Conservation (phyloP, 2,797 vertebrate genomes). For the Acrocephalus scirpaceus region DNA sequence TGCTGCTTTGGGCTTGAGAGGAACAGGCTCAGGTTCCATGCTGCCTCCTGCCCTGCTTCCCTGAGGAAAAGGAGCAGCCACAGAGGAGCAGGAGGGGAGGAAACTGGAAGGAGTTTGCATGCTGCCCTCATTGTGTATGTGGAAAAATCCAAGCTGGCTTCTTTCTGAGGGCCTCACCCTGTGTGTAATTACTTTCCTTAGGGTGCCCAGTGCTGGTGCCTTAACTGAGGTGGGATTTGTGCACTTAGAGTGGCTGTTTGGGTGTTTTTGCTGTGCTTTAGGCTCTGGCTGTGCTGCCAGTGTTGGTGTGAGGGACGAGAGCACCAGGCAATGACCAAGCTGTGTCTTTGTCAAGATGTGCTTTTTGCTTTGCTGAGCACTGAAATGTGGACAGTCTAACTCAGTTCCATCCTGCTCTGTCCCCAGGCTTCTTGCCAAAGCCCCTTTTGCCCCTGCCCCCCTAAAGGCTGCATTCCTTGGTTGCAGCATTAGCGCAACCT, state of each 20-base stretch:
- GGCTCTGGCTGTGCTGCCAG: not conserved
- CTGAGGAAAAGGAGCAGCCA: not conserved
- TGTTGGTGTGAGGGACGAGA: not conserved
- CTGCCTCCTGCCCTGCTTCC: not conserved
- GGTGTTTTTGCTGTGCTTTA: not conserved
- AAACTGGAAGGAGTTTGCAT: accelerated
- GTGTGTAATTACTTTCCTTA: accelerated
- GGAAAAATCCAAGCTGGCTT: not conserved
- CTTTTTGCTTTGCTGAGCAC: not conserved
- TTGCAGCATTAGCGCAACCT: not conserved
- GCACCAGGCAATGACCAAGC: not conserved
- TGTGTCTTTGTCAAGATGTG: not conserved
- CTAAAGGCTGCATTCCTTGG: too few species aligned
- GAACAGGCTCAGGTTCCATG: too few species aligned
- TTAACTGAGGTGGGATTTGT: not conserved
- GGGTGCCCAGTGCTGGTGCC: not conserved
- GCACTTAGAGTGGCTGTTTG: not conserved
- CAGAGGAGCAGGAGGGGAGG: not conserved
- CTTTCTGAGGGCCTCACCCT: not conserved
- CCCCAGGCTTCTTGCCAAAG: not conserved
- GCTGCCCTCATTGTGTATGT: not conserved
- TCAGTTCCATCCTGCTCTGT: not conserved
- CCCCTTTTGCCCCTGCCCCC: not conserved
- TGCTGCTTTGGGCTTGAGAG: not conserved
- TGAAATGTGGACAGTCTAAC: not conserved